Conservation (phyloP, 1,140 invertebrate species). For the Drosophila sproati region DNA sequence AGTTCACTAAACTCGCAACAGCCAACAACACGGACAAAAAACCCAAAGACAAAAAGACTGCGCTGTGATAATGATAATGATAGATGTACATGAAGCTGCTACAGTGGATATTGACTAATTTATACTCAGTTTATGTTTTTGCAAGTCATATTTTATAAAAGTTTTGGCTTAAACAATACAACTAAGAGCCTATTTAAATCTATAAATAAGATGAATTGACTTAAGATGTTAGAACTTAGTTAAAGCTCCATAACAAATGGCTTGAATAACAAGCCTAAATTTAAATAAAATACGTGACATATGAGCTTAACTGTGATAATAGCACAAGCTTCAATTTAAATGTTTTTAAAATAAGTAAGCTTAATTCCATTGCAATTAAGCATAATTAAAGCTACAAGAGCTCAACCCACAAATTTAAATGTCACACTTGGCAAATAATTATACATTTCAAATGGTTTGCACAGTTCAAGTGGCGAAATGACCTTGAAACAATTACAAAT, state of each 20-base stretch:
- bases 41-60: constrained; percentile 26
- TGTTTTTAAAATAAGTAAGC: too few relatives aligned
- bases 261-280: too few relatives aligned
- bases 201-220: too few relatives aligned
- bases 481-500: constrained; percentile 26
- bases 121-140: constrained; percentile 4
- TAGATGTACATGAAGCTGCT: constrained; percentile 40
- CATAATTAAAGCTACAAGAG: neutral
- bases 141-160: neutral
- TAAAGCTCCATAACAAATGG: too few relatives aligned
- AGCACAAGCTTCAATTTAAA: too few relatives aligned
- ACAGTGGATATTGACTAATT: constrained; percentile 47
- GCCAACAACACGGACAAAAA: constrained; percentile 39
- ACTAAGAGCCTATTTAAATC: too few relatives aligned
- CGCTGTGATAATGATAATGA: constrained; percentile 48
- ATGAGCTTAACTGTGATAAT: too few relatives aligned
- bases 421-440: neutral
- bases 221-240: too few relatives aligned
- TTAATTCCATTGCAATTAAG: neutral
- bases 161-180: too few relatives aligned
- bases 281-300: too few relatives aligned
- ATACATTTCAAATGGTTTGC: neutral
- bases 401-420: neutral
- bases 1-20: constrained; percentile 74
- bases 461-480: constrained; percentile 18